phyloP scores from a whole-genome alignment of 2,797 vertebrate species.

The Lepilemur ruficaudatus region DNA sequence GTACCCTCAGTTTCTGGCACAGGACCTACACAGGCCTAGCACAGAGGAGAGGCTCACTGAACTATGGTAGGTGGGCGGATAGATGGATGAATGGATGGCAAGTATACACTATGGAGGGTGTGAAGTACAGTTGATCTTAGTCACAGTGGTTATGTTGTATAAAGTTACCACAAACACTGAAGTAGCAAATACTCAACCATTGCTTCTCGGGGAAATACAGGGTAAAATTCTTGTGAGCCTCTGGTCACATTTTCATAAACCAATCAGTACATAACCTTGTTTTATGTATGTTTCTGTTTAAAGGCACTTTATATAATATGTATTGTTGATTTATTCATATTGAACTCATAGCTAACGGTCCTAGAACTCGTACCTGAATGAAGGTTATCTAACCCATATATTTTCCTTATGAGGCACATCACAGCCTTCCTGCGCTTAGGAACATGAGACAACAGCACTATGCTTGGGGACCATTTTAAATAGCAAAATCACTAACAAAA shows the following conservation, averaged over 20 bases:
- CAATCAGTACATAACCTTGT: background rate
- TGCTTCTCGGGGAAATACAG: background rate
- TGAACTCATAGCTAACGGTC: background rate
- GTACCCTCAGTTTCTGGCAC: background rate
- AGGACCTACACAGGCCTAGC: background rate
- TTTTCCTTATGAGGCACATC: background rate
- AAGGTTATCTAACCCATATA: background rate
- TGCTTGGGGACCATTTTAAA: background rate
- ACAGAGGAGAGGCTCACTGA: background rate
- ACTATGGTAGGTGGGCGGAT: background rate
- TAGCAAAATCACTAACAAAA: background rate
- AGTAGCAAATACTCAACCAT: background rate
- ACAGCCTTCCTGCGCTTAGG: background rate
- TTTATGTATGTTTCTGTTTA: background rate
- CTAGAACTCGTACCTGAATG: background rate
- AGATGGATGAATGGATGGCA: background rate
- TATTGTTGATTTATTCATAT: background rate
- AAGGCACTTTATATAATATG: background rate
- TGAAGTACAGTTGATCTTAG: background rate
- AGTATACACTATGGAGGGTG: background rate
- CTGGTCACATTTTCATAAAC: constrained; percentile 5
- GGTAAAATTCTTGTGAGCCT: background rate
- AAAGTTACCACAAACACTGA: background rate
- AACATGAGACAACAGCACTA: background rate
- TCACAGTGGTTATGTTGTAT: background rate